Base-by-base conservation (phyloP, 2,888 invertebrate species). In the Ormia ochracea region DNA sequence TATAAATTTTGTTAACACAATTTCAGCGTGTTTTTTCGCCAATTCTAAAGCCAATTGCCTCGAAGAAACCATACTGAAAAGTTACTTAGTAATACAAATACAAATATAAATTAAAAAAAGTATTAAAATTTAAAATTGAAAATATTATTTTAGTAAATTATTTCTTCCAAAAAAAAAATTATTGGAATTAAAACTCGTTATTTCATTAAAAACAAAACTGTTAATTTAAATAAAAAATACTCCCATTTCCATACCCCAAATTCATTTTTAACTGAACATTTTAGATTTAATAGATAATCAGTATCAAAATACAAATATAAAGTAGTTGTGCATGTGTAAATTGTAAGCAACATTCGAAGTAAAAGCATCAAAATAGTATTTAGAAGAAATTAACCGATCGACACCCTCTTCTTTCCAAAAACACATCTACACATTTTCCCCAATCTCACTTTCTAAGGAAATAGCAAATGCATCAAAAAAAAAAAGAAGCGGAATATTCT, bases 251-350 rank as follows among this genome's bases (percentile, higher is more conserved):
- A 21, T 12, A 45, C 10, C 5, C 26, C 26, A 26, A 23, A n/a
- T n/a, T 23, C 26, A 21, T 19, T 12, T 52, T 19, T 33, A 54
- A 54, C 12, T 33, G 12, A 33, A 19, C 33, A 54, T 54, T 17
- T 12, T 41, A 43, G 7, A 45, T 43, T n/a, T 45, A 50, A 36
- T 65, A 38, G 50, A 10, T 17, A 65, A 54, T 52, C 28, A 14
- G 21, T 45, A 48, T 12, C 14, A 36, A 56, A 63, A 48, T 17
- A 26, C 58, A 61, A 56, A 31, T 54, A 38, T 52, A 45, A 52
- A 56, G 43, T 73, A 79, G 74, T 54, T 59, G 69, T 79, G 52
- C 38, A 75, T 79, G 65, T 75, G 31, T 56, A 56, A 68, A 26
- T 65, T 28, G 33, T 48, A 26, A 50, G n/a, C 7, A 45, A 43